These are phyloP conservation scores for Eonycteris spelaea DNA, from an alignment of 2,113 vertebrate species.

Conservation along the genomic window DNA sequence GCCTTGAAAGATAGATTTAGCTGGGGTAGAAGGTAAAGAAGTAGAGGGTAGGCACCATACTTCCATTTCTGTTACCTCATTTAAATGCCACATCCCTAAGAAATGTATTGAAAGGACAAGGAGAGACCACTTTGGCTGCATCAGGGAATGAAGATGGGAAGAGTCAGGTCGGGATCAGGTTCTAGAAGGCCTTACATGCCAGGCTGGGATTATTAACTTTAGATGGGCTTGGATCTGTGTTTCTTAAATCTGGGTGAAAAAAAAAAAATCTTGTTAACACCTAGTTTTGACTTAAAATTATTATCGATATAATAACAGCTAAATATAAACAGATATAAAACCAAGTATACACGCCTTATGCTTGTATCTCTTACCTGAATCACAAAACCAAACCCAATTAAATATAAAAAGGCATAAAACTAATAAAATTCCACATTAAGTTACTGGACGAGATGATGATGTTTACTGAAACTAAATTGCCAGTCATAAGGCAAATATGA, in stretches of 20 bases:
- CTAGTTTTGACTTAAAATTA: background rate
- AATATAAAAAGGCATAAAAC: background rate
- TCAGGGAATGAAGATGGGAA: background rate
- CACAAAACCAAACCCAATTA: slow-evolving; percentile 27
- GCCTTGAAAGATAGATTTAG: background rate
- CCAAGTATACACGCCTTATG: background rate
- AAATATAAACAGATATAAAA: background rate
- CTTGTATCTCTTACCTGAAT: background rate
- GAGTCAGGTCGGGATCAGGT: background rate
- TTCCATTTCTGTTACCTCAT: background rate
- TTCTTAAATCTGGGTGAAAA: background rate
- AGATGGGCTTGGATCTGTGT: background rate
- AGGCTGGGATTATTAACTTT: background rate
- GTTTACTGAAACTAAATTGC: background rate
- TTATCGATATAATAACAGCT: background rate
- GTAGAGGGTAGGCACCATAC: no score
- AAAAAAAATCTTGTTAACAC: background rate
- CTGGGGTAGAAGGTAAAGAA: background rate
- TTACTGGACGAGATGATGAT: background rate
- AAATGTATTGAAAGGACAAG: background rate
- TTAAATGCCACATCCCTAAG: background rate
- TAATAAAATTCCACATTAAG: background rate
- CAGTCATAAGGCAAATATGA: background rate
- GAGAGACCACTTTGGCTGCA: background rate
- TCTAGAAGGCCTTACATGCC: background rate